Conservation (phyloP, 2,888 invertebrate species). For the Incurvaria masculella region DNA sequence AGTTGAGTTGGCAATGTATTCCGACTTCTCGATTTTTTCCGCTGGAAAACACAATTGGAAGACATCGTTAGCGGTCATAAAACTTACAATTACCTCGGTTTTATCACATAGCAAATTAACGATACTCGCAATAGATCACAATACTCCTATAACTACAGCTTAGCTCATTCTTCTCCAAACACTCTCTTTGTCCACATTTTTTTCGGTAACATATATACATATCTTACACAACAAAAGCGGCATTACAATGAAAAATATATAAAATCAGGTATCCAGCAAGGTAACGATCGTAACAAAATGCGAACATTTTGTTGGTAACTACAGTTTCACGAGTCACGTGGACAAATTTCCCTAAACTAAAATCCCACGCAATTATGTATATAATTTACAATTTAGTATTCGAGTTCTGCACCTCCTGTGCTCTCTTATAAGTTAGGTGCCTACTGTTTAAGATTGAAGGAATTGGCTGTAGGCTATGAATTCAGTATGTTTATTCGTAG, state of each 20-base stretch:
- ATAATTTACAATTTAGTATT: no score
- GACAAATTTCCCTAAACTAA: no score
- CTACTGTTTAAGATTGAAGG: no score
- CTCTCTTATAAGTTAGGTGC: no score
- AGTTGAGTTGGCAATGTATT: no score
- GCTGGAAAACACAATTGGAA: slow-evolving; percentile 44
- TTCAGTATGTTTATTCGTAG: no score
- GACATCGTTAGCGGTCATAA: slow-evolving; percentile 36
- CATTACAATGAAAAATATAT: slow-evolving; percentile 27
- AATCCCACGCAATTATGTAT: no score
- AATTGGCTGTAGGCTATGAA: no score
- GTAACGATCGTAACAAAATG: slow-evolving; percentile 35
- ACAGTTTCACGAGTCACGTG: slow-evolving; percentile 32
- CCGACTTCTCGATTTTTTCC: no score
- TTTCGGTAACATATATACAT: no score
- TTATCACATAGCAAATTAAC: background rate
- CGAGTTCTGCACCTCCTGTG: no score
- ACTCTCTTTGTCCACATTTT: background rate
- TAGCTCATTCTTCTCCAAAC: background rate
- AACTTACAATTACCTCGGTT: background rate
- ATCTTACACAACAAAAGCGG: no score
- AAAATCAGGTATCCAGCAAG: slow-evolving; percentile 49
- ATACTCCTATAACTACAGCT: background rate
- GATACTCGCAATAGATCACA: background rate
- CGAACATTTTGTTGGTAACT: slow-evolving; percentile 54